A percentile compares a stretch with the other conserved stretches of the same genome.
These are phyloP conservation scores for Rhopalosiphum padi DNA, from an alignment of 1,140 invertebrate species.

Conservation along the genomic window DNA sequence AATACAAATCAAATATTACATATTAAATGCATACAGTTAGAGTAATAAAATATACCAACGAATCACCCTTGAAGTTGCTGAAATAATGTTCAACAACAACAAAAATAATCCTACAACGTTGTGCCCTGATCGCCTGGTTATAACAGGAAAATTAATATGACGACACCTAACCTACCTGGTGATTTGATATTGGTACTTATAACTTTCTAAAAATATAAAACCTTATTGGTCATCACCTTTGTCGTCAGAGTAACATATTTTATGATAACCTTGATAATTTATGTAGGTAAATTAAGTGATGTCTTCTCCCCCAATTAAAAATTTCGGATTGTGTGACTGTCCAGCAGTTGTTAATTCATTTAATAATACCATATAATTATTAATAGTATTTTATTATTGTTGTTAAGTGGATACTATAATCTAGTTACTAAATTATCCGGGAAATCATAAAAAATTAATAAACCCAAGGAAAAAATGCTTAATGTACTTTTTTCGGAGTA, in stretches of 20 bases:
- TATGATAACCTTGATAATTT: background rate
- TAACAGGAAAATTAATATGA: background rate
- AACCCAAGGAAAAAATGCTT: background rate
- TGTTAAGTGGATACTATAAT: background rate
- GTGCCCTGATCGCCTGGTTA: too few species aligned
- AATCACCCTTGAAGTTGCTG: too few species aligned
- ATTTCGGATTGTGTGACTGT: background rate
- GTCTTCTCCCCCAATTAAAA: background rate
- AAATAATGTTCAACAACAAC: too few species aligned
- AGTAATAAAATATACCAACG: too few species aligned
- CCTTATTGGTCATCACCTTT: too few species aligned
- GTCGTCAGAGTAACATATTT: background rate
- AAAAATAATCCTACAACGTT: too few species aligned
- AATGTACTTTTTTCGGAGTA: background rate
- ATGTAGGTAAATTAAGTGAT: background rate
- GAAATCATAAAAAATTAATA: background rate
- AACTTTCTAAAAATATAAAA: background rate
- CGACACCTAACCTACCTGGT: background rate
- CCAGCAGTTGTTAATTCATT: background rate
- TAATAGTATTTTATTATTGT: background rate
- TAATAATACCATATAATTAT: background rate
- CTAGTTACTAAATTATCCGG: background rate
- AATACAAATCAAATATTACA: too few species aligned
- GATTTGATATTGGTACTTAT: background rate
- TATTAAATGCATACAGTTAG: too few species aligned